A percentile compares a stretch with the other conserved stretches of the same genome.
These are phyloP conservation scores for Drosophila jambulina DNA, from an alignment of 1,140 invertebrate species.

Conservation along the genomic window DNA sequence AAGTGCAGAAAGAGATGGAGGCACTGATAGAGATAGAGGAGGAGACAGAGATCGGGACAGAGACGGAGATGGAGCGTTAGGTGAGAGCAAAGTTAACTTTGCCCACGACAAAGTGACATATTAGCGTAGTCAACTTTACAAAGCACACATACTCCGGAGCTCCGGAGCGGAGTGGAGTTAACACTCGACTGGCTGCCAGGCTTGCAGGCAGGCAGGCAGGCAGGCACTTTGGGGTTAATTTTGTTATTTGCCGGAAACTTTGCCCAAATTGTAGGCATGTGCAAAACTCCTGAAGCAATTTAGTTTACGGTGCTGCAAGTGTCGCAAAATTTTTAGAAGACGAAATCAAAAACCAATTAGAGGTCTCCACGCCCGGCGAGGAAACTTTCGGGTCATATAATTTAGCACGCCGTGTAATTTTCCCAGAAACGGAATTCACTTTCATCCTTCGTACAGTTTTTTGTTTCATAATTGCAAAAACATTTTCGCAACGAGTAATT, in stretches of 20 bases:
- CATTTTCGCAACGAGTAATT: slow-evolving; percentile 62
- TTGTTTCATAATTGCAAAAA: slow-evolving; percentile 52
- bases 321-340: slow-evolving; percentile 44
- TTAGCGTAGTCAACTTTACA: slow-evolving; percentile 82
- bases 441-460: slow-evolving; percentile 34
- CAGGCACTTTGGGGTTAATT: slow-evolving; percentile 75
- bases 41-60: neutral
- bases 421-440: slow-evolving; percentile 36
- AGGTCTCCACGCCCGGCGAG: slow-evolving; percentile 10
- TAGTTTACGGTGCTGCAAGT: slow-evolving; percentile 19
- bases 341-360: slow-evolving; percentile 79
- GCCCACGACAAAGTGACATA: slow-evolving; percentile 82
- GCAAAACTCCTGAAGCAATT: slow-evolving; percentile 37
- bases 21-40: neutral
- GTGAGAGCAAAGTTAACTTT: slow-evolving; percentile 73
- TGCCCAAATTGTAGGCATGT: slow-evolving; percentile 53
- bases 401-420: slow-evolving; percentile 54
- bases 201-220: neutral
- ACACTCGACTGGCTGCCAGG: slow-evolving; percentile 54
- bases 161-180: slow-evolving; percentile 40
- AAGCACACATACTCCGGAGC: slow-evolving; percentile 28
- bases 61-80: slow-evolving; percentile 1
- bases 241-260: slow-evolving; percentile 67
- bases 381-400: slow-evolving; percentile 59
- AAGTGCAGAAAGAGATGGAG: slow-evolving; percentile 46